Percentiles rank a stretch among this genome's conserved stretches.
phyloP scores from a whole-genome alignment of 2,888 invertebrate genomes.

The Drosophila mulleri region DNA sequence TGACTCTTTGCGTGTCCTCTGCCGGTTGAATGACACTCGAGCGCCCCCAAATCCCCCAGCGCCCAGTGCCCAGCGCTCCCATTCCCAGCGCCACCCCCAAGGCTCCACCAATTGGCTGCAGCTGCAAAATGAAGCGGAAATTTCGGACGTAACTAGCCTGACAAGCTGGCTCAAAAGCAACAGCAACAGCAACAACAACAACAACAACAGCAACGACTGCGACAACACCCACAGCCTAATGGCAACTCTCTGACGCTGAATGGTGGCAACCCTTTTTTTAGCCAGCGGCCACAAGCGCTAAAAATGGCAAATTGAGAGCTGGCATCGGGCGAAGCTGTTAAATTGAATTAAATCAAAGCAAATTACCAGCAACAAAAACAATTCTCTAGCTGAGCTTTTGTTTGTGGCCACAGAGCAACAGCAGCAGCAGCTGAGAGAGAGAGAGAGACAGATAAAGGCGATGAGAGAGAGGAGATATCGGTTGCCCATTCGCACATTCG shows the following conservation, averaged over 20 bases:
- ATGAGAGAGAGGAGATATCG: background rate
- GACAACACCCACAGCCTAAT: conserved; percentile 8
- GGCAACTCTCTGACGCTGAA: conserved; percentile 7
- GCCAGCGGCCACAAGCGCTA: conserved; percentile 41
- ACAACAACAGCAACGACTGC: background rate
- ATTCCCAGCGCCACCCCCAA: background rate
- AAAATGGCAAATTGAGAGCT: conserved; percentile 57
- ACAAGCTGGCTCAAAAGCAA: conserved; percentile 17
- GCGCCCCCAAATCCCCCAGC: conserved; percentile 9
- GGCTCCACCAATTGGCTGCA: conserved; percentile 13
- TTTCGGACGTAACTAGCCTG: conserved; percentile 37
- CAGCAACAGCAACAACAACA: background rate
- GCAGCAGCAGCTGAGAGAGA: too few relatives aligned
- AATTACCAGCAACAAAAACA: conserved; percentile 64
- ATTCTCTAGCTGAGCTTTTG: conserved; percentile 46
- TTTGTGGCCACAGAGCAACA: conserved; percentile 4
- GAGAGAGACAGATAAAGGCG: background rate
- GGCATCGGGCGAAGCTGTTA: conserved; percentile 50
- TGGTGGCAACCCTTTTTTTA: conserved; percentile 32
- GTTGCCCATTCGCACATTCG: conserved; percentile 19
- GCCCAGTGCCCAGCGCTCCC: too few relatives aligned
- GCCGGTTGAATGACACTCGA: conserved; percentile 77
- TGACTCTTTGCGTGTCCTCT: conserved; percentile 58
- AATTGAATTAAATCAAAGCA: conserved; percentile 81
- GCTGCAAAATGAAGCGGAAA: conserved; percentile 49